phyloP scores from a whole-genome alignment of 2,113 vertebrate species.

The Ptilorrhoa leucosticta region DNA sequence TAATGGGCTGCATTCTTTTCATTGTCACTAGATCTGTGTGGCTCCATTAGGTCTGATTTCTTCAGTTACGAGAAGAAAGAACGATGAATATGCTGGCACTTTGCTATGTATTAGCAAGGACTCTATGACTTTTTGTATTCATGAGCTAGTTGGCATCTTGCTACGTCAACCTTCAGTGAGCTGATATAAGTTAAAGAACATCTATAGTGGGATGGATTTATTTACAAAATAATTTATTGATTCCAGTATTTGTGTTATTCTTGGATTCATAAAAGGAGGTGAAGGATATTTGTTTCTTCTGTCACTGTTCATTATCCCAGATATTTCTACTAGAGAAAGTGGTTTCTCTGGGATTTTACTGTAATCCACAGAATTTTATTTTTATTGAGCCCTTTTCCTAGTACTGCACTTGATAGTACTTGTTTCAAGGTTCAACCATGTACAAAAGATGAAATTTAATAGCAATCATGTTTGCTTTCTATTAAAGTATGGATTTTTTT shows the following conservation, averaged over 20 bases:
- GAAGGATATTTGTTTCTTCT: conserved; percentile 3
- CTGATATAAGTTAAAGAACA: not conserved
- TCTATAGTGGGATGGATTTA: not conserved
- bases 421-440: conserved; percentile 48
- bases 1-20: conserved; percentile 23
- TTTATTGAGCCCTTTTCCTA: conserved; percentile 56
- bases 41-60: conserved; percentile 34
- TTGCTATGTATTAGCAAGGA: not conserved
- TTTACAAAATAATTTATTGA: not conserved
- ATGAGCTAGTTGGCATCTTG: not conserved
- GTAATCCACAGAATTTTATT: conserved; percentile 58
- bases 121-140: not conserved
- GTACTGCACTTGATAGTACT: not conserved
- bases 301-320: conserved; percentile 1
- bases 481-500: conserved; percentile 49
- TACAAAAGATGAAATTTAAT: conserved; percentile 38
- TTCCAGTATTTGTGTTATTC: not conserved
- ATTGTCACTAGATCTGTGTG: conserved; percentile 15
- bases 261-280: not conserved
- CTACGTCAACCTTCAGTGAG: not conserved
- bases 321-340: not conserved
- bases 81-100: not conserved
- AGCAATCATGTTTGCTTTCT: conserved; percentile 51
- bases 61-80: not conserved
- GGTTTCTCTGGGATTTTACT: conserved; percentile 35